Evolutionary conservation across 2,113 vertebrate genomes (phyloP).

Genomic region (Burhinus oedicnemus): DNA sequence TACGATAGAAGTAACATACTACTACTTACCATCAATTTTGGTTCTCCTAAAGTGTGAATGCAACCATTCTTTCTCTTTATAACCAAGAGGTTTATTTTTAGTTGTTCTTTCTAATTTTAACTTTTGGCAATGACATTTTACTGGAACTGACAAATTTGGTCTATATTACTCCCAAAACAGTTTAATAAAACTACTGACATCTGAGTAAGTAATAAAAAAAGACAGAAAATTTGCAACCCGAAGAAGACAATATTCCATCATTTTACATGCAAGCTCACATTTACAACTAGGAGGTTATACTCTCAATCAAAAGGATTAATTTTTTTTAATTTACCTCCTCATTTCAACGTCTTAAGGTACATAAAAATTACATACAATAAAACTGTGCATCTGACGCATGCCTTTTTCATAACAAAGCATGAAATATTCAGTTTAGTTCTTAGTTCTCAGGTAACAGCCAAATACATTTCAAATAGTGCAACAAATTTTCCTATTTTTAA

Average conservation of each 20-base stretch:
- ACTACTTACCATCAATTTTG: background rate
- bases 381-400: background rate
- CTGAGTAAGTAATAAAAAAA: background rate
- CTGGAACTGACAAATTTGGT: background rate
- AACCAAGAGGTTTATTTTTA: background rate
- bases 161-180: background rate
- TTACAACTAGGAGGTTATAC: background rate
- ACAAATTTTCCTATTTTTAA: constrained; percentile 4
- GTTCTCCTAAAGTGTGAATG: background rate
- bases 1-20: background rate
- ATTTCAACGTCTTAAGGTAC: background rate
- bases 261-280: background rate
- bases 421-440: background rate
- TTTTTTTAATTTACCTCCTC: background rate
- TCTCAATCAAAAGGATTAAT: background rate
- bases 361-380: background rate
- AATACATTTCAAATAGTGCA: background rate
- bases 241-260: background rate
- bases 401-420: background rate
- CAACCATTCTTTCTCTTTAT: background rate
- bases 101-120: background rate
- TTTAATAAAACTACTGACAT: background rate
- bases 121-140: background rate
- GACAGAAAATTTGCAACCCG: background rate
- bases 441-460: background rate